These are phyloP conservation scores for Nebria salina DNA, from an alignment of 2,888 invertebrate genomes.

Conservation along the genomic window DNA sequence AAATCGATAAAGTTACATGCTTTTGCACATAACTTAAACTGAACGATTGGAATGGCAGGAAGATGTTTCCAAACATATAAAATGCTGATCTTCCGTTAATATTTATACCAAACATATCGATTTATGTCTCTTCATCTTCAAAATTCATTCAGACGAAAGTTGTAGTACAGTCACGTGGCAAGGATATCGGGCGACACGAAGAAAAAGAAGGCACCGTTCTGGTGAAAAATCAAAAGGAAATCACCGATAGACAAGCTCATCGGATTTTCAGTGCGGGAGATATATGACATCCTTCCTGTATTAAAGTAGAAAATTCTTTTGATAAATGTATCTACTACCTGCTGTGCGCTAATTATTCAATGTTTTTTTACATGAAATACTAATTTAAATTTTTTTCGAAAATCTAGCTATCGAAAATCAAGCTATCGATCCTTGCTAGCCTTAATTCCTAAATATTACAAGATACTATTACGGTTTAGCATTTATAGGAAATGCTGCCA, in stretches of 20 bases:
- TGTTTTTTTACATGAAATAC: neutral
- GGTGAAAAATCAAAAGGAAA: conserved; percentile 43
- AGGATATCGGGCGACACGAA: neutral
- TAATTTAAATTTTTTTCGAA: neutral
- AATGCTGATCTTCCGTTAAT: conserved; percentile 60
- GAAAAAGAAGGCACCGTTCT: conserved; percentile 4
- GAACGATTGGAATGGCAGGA: conserved; percentile 48
- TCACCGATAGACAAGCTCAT: conserved; percentile 30
- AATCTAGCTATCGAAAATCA: no score
- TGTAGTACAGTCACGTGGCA: conserved; percentile 38
- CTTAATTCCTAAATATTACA: no score
- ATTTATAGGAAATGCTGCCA: no score
- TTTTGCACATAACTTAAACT: neutral
- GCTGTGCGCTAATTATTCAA: conserved; percentile 24
- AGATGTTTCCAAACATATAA: conserved; percentile 59
- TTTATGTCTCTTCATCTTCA: conserved; percentile 48
- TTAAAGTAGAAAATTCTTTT: conserved; percentile 42
- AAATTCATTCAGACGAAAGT: conserved; percentile 42
- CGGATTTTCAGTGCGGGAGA: conserved; percentile 32
- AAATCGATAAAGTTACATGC: conserved; percentile 18
- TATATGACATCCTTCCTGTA: conserved; percentile 41
- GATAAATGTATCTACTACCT: conserved; percentile 25
- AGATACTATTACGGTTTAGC: no score
- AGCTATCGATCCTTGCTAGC: no score
- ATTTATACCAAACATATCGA: conserved; percentile 59